These are phyloP conservation scores for Sebastes nivosus DNA, from an alignment of 2,797 vertebrate species.

Conservation along the genomic window DNA sequence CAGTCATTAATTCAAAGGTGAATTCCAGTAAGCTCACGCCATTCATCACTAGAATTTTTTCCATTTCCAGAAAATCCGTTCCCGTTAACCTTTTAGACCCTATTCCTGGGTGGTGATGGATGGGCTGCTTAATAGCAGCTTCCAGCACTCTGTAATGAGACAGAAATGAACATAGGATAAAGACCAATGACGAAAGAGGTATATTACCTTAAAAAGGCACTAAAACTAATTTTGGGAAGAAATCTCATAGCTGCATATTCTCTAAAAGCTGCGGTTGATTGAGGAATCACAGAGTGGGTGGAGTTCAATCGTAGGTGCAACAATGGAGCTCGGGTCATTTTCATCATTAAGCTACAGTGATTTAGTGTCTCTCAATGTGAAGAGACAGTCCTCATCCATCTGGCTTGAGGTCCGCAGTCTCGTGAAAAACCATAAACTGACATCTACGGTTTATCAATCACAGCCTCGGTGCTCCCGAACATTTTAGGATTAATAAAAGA, in stretches of 20 bases:
- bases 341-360: constrained; percentile 70
- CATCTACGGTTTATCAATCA: constrained; percentile 65
- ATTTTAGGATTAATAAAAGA: constrained; percentile 54
- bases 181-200: constrained; percentile 65
- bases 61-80: constrained; percentile 76
- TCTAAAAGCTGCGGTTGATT: background rate
- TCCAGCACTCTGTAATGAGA: constrained; percentile 77
- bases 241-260: constrained; percentile 15
- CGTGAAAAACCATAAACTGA: constrained; percentile 66
- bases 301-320: constrained; percentile 46
- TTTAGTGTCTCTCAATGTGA: constrained; percentile 62
- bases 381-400: constrained; percentile 73
- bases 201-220: constrained; percentile 52
- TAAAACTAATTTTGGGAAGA: constrained; percentile 46
- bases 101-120: constrained; percentile 78
- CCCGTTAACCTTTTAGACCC: constrained; percentile 83
- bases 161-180: constrained; percentile 77
- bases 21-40: constrained; percentile 67
- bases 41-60: constrained; percentile 78
- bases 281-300: constrained; percentile 32
- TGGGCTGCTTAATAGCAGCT: constrained; percentile 79
- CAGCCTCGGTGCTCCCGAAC: constrained; percentile 40
- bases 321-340: constrained; percentile 55
- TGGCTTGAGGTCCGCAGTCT: constrained; percentile 53
- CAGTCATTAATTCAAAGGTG: constrained; percentile 79